phyloP scores from a whole-genome alignment of 2,113 vertebrate species.

The Alligator sinensis region DNA sequence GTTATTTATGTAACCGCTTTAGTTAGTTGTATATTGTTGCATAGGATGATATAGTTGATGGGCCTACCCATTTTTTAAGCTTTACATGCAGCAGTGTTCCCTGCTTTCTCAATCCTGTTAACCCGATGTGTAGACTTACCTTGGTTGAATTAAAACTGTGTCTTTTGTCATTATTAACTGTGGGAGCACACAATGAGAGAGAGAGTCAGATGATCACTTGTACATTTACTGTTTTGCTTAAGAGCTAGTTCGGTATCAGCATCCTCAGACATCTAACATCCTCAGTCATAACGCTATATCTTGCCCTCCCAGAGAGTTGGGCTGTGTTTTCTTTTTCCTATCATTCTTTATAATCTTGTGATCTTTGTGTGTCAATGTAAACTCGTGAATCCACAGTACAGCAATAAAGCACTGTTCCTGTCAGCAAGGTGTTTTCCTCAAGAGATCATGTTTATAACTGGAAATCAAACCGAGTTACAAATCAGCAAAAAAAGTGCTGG shows the following conservation, averaged over 20 bases:
- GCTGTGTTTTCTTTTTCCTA: slow-evolving; percentile 5
- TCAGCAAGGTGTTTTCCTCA: not conserved
- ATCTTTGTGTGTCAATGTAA: not conserved
- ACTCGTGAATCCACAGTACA: not conserved
- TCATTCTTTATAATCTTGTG: not conserved
- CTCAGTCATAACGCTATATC: not conserved
- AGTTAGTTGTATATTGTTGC: not conserved
- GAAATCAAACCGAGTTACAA: not conserved
- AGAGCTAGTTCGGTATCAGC: not conserved
- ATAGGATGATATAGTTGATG: not conserved
- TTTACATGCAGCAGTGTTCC: slow-evolving; percentile 6
- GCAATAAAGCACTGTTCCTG: not conserved
- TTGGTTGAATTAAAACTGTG: not conserved
- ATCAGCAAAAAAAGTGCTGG: not conserved
- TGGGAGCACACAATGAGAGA: not conserved
- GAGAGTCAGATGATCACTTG: slow-evolving; percentile 14
- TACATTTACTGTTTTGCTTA: slow-evolving; percentile 5
- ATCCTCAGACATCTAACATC: not conserved
- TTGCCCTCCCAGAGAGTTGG: not conserved
- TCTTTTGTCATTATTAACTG: slow-evolving; percentile 37
- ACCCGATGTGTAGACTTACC: not conserved
- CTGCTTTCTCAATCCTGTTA: slow-evolving; percentile 14
- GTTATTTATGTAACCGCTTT: not conserved
- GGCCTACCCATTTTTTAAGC: not conserved
- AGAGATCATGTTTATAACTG: not conserved